These are phyloP conservation scores for Brachypalpus laphriformis DNA, from an alignment of 2,888 invertebrate genomes.

Conservation along the genomic window DNA sequence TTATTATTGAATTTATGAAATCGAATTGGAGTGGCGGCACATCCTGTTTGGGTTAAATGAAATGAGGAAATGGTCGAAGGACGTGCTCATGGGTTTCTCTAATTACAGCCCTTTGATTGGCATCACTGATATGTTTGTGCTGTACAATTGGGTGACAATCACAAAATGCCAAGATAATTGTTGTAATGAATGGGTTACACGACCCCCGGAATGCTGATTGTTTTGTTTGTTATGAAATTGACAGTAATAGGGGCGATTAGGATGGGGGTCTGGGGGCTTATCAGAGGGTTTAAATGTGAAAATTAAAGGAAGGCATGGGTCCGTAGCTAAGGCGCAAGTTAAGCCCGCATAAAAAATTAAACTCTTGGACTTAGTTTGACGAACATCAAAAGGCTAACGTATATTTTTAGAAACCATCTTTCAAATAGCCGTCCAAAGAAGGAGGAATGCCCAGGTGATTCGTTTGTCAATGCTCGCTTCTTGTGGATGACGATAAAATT, in stretches of 20 bases:
- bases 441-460: too few species aligned
- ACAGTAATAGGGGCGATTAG: not conserved
- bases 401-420: too few species aligned
- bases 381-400: too few species aligned
- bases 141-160: conserved; percentile 44
- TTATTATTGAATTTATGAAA: conserved; percentile 62
- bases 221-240: conserved; percentile 26
- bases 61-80: not conserved
- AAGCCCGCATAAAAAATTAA: too few species aligned
- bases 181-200: conserved; percentile 48
- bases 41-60: too few species aligned
- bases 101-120: conserved; percentile 48
- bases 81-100: not conserved
- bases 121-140: conserved; percentile 32
- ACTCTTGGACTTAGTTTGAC: too few species aligned
- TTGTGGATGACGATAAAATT: too few species aligned
- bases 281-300: not conserved
- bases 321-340: not conserved
- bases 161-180: conserved; percentile 39
- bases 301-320: not conserved
- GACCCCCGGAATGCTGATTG: conserved; percentile 25
- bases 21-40: conserved; percentile 14
- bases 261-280: not conserved
- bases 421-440: too few species aligned
- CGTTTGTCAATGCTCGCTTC: too few species aligned